Percentiles rank a stretch among this genome's conserved stretches.
Conservation (phyloP, 2,113 vertebrate species). For the Rousettus leschenaultii region DNA sequence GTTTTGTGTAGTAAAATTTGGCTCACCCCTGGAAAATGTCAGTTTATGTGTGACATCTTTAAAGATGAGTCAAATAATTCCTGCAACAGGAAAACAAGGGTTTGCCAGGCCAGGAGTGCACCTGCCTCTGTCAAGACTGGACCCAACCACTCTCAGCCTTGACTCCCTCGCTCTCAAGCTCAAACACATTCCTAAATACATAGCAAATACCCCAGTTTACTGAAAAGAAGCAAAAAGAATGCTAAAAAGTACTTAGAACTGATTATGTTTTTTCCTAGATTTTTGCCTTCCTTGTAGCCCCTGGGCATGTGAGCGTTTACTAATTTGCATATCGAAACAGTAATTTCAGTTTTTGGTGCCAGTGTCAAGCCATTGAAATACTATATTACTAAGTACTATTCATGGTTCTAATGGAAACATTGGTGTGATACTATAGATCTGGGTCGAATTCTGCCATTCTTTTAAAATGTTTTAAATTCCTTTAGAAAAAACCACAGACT, state of each 20-base stretch:
- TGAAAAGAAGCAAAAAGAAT: not conserved
- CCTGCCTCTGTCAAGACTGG: not conserved
- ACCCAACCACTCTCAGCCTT: not conserved
- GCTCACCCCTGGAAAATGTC: not conserved
- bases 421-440: not conserved
- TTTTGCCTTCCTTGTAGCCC: not conserved
- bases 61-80: not conserved
- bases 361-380: not conserved
- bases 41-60: not conserved
- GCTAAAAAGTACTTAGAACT: not conserved
- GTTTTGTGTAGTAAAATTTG: not conserved
- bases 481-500: not conserved
- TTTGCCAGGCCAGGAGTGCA: not conserved
- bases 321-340: not conserved
- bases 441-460: not conserved
- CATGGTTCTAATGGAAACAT: not conserved
- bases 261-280: not conserved
- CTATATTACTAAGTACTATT: not conserved
- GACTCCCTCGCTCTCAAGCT: not conserved
- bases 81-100: not conserved
- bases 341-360: not conserved
- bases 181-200: not conserved
- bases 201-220: not conserved
- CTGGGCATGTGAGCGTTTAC: not conserved
- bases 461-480: conserved; percentile 6